Evolutionary conservation across 2,797 vertebrate species (phyloP), one percentile per base, ranked within the genome.

Genomic region (Pygocentrus nattereri): DNA sequence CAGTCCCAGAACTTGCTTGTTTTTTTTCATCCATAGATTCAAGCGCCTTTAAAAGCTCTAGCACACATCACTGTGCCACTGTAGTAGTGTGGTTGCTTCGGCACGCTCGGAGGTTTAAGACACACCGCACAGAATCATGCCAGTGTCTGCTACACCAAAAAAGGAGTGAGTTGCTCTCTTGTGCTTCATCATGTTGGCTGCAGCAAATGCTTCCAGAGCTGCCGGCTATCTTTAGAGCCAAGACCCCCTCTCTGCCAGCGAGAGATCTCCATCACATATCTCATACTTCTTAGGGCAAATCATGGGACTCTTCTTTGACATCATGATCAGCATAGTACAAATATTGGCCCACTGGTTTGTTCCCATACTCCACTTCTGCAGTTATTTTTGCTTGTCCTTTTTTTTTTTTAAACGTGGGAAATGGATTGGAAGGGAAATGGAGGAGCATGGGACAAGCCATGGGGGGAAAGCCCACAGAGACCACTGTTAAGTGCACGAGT

Each of bases 371-470:
- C 18, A 76, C 58, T 65, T 74, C n/a, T 47, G 65, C 23, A 74
- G 84, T 70, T 87, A 84, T 85, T 84, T 85, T 82, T 84, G 72
- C 67, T 78, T 84, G 74, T 77, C 49, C 67, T 71, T 68, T 52
- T 78, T 65, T 34, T 78, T 88, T 81, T 79, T 76, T 78, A 85
- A 85, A 93, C 90, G 89, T 95, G 94, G 93, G 93, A 94, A 94
- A 92, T 87, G 85, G 90, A 86, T 91, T 87, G 83, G 89, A 92
- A 90, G 91, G 90, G 92, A 91, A 85, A 87, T 92, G 76, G 88
- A 89, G 85, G 90, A 89, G 77, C 89, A 91, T 91, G 91, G 90
- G 93, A 93, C 85, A 90, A 88, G 84, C 79, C 86, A 84, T 83
- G 78, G 90, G 91, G 68, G 87, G 88, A 91, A 89, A 85, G 80